phyloP scores from a whole-genome alignment of 2,113 vertebrate species.

The Zootoca vivipara region DNA sequence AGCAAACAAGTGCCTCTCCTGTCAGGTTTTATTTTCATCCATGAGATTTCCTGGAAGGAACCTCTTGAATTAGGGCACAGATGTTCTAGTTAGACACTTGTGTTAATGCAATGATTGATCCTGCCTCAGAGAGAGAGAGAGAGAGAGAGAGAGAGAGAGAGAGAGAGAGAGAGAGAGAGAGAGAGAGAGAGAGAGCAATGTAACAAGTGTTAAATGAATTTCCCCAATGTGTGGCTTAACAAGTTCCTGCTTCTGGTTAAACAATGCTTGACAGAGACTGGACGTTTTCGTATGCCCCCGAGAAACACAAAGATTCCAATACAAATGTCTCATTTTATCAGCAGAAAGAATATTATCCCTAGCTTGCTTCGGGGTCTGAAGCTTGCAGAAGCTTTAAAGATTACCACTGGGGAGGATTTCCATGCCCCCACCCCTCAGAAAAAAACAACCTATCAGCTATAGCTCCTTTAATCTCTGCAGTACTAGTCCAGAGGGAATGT shows the following conservation, averaged over 20 bases:
- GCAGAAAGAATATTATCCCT: not conserved
- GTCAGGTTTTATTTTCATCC: not conserved
- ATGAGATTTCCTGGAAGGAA: not conserved
- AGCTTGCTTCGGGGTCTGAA: not conserved
- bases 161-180: not conserved
- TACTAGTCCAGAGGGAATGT: not conserved
- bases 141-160: rapidly evolving
- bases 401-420: not conserved
- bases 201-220: not conserved
- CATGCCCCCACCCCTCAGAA: no score
- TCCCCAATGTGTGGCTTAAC: rapidly evolving
- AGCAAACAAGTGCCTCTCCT: not conserved
- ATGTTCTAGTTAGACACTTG: not conserved
- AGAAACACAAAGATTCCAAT: not conserved
- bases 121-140: not conserved
- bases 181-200: rapidly evolving
- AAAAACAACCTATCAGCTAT: no score
- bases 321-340: not conserved
- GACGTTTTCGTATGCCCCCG: no score
- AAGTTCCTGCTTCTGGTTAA: not conserved
- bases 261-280: rapidly evolving
- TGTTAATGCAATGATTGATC: not conserved
- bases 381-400: not conserved
- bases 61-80: not conserved
- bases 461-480: not conserved